phyloP scores from a whole-genome alignment of 2,113 vertebrate genomes.

The Arizona elegans region DNA sequence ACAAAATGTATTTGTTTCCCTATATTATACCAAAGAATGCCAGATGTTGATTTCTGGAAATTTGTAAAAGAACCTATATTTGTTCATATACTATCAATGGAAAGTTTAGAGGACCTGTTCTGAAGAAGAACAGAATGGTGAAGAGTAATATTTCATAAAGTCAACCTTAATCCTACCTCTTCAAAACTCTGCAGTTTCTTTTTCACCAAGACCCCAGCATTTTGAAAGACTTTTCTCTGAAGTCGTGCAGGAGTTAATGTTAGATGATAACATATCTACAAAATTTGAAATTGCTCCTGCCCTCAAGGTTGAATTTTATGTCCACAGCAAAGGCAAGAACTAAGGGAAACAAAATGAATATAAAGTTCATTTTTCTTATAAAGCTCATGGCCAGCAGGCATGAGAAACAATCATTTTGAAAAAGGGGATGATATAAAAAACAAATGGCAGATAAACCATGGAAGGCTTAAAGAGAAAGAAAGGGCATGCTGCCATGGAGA shows the following conservation, averaged over 20 bases:
- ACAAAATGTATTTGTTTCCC: background rate
- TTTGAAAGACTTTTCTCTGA: background rate
- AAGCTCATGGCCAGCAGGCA: slow-evolving; percentile 2
- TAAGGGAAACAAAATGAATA: slow-evolving; percentile 1
- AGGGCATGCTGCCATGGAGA: background rate
- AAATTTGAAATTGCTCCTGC: background rate
- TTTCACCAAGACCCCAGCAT: no score
- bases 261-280: background rate
- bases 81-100: background rate
- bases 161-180: background rate
- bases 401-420: slow-evolving; percentile 4
- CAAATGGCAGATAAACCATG: background rate
- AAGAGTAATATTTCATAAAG: background rate
- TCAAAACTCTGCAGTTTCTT: background rate
- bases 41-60: background rate
- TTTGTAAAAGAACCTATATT: background rate
- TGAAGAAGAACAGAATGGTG: background rate
- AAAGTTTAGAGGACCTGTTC: background rate
- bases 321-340: slow-evolving; percentile 1
- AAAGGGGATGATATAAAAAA: background rate
- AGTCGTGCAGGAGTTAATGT: background rate
- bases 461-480: background rate
- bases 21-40: background rate
- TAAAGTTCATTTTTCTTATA: background rate
- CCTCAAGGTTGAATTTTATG: background rate